Evolutionary conservation across 2,888 invertebrate species (phyloP), one percentile per base, ranked within the genome.

Genomic region (Ophion slaviceki): DNA sequence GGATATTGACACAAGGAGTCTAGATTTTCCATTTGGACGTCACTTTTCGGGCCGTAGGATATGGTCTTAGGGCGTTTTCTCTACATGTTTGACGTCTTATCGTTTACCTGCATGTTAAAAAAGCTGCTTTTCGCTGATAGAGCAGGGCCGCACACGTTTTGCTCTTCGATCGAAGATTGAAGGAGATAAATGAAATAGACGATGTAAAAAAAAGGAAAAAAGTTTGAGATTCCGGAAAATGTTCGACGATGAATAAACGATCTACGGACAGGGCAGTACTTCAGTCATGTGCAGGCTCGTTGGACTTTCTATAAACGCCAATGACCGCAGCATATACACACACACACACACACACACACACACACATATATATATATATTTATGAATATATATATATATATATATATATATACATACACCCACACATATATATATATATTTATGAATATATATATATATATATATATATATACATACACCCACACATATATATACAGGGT

Each of bases 261-360:
- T 36, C 24, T 59, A 32, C 28, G 53, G 57, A 68, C 77, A 62
- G 17, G 64, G 28, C 28, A 62, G 45, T 61, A 53, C 36, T 66
- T 28, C 57, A 28, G 76, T 80, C 66, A 74, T 45, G 79, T 77
- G 76, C 62, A 64, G 80, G 76, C 68, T 45, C 57, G 76, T 80
- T 78, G 66, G 77, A 68, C 72, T 75, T 47, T 59, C 36, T 68
- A 45, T 10, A 66, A 84, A 74, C 86, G 86, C 80, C 81, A 83
- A 83, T 86, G 86, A 84, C 80, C 86, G 75, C 68, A 62, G 32
- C 47, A 17, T 28, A 6, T n/a, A 45, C 36, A 32, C n/a, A n/a
- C n/a, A n/a, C n/a, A n/a, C n/a, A n/a, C n/a, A n/a, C n/a, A n/a
- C n/a, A n/a, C n/a, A n/a, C n/a, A n/a, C n/a, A n/a, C n/a, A n/a